A percentile compares a stretch with the other conserved stretches of the same genome.
Conservation (phyloP, 2,888 invertebrate genomes). For the Xanthorhoe spadicearia region DNA sequence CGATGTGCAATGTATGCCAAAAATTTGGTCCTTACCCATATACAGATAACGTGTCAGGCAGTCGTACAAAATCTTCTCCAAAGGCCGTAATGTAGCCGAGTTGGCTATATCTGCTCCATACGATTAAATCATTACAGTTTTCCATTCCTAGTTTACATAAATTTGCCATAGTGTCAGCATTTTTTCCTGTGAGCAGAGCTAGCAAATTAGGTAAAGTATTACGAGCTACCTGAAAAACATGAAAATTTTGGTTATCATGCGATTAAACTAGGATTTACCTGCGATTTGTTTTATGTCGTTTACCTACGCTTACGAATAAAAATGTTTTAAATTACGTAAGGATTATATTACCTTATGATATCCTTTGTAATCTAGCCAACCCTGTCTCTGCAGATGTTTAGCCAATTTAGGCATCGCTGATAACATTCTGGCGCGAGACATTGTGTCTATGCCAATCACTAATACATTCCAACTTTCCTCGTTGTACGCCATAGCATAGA, state of each 20-base stretch:
- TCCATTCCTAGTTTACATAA: constrained; percentile 75
- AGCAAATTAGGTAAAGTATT: constrained; percentile 96
- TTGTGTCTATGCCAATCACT: constrained; percentile 92
- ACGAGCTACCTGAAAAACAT: constrained; percentile 86
- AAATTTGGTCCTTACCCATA: too few relatives aligned
- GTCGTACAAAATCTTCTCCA: constrained; percentile 88
- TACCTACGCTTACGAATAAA: background rate
- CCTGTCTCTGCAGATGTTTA: constrained; percentile 86
- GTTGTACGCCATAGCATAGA: constrained; percentile 6
- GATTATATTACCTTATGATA: constrained; percentile 44
- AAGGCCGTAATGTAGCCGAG: constrained; percentile 90
- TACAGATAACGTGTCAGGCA: constrained; percentile 87
- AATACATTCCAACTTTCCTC: constrained; percentile 81
- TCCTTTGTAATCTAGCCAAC: constrained; percentile 87
- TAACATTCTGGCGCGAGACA: constrained; percentile 90
- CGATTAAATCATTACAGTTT: constrained; percentile 88
- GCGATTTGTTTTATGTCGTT: background rate
- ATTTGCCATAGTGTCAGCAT: constrained; percentile 76
- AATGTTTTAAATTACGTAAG: background rate
- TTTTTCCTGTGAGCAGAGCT: constrained; percentile 90
- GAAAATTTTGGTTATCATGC: background rate
- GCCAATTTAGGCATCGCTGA: constrained; percentile 90
- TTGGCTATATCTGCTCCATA: constrained; percentile 90
- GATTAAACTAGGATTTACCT: background rate
- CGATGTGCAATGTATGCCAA: too few relatives aligned